These are phyloP conservation scores for Drosophila eohydei DNA, from an alignment of 2,888 invertebrate genomes.

Conservation along the genomic window DNA sequence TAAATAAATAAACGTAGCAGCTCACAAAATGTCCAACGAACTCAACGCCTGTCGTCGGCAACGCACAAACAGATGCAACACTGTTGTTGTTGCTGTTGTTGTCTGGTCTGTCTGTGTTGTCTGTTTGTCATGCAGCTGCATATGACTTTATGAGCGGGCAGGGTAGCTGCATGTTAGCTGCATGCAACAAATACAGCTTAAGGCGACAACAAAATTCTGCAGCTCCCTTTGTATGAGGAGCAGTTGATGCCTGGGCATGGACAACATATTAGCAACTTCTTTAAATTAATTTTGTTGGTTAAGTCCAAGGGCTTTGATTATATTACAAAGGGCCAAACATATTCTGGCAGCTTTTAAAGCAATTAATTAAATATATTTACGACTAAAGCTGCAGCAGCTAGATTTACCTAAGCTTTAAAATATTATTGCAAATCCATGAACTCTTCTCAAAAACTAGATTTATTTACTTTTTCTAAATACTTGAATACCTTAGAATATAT, in stretches of 20 bases:
- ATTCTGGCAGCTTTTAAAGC: constrained; percentile 18
- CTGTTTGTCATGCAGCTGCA: constrained; percentile 70
- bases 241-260: not conserved
- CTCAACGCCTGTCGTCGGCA: constrained; percentile 72
- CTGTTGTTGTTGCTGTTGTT: constrained; percentile 26
- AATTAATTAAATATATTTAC: not conserved
- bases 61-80: constrained; percentile 10
- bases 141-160: constrained; percentile 43
- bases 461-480: not conserved
- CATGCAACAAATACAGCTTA: constrained; percentile 56
- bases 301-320: constrained; percentile 40
- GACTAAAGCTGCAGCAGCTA: not conserved
- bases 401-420: not conserved
- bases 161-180: constrained; percentile 27
- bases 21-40: constrained; percentile 73
- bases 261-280: constrained; percentile 51
- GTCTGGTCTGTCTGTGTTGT: constrained; percentile 14
- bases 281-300: constrained; percentile 62
- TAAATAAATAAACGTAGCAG: constrained; percentile 78
- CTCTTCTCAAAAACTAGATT: not conserved
- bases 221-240: constrained; percentile 4
- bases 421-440: not conserved
- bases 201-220: constrained; percentile 31
- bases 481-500: not conserved
- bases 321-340: constrained; percentile 3